Evolutionary conservation across 2,797 vertebrate species (phyloP), one percentile per base, ranked within the genome.

Genomic region (Pampus argenteus): DNA sequence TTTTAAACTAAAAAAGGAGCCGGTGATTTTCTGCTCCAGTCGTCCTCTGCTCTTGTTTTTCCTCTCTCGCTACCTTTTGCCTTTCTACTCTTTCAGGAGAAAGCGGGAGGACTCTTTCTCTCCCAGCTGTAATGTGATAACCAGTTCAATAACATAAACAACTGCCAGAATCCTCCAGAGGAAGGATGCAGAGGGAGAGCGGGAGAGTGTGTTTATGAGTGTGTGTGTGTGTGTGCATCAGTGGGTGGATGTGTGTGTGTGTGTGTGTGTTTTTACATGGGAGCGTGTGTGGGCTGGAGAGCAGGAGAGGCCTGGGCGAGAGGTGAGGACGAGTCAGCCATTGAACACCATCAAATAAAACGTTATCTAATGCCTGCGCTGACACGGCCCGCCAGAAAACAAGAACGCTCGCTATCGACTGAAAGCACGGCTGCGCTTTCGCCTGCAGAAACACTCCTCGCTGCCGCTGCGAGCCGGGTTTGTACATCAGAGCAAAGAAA

Each of bases 111-210:
- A 73, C 73, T 76, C 66, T 64, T 62, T 72, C 79, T 84, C 71
- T 85, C 71, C 82, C 87, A 90, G 84, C 90, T 92, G 88, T 90
- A 91, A 92, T 85, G 86, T 80, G 88, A 93, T 88, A 89, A 92
- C 81, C 89, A 88, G 89, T 81, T 90, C 90, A 92, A 91, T 91
- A 93, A 92, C 88, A 91, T 90, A 90, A 92, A 93, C 92, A 92
- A 88, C 89, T 85, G 86, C 73, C 85, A 82, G 88, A 92, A 90
- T 87, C 77, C 91, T 91, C 88, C 61, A 81, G 86, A 93, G 90
- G 82, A 88, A 72, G 84, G 84, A 88, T 81, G 82, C 73, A 59
- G 79, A 58, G 73, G 45, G 77, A 61, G 78, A 55, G 48, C 51
- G 66, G 40, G 50, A 78, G 81, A 75, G 76, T n/a, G 74, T 73